Evolutionary conservation across 2,113 vertebrate species (phyloP).

Genomic region (Pogonocichla stellata): DNA sequence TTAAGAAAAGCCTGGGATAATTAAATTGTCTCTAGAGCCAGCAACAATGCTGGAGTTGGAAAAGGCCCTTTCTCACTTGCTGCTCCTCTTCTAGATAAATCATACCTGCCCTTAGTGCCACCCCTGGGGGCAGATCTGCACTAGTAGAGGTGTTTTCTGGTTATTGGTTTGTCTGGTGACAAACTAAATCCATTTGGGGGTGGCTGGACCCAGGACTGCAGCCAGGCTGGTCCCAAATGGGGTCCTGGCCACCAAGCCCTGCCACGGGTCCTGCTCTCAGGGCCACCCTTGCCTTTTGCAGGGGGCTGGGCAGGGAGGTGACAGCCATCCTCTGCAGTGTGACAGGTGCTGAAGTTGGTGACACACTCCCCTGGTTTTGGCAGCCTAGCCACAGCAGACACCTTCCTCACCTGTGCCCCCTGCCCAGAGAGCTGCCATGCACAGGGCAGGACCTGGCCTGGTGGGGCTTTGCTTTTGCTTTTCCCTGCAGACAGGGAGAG

Average conservation of each 20-base stretch:
- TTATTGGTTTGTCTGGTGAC: background rate
- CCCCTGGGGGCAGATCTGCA: background rate
- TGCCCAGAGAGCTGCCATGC: fast-evolving
- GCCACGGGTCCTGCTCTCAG: fast-evolving
- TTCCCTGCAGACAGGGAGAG: background rate
- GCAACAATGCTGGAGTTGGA: background rate
- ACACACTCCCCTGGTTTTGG: fast-evolving
- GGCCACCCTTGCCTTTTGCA: fast-evolving
- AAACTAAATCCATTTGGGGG: fast-evolving
- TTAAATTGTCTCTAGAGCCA: constrained; percentile 44
- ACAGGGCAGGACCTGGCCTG: background rate
- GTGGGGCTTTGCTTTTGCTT: background rate
- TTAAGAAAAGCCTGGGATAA: constrained; percentile 52
- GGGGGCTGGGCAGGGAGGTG: background rate
- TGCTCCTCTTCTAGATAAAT: background rate
- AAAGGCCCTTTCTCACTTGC: background rate
- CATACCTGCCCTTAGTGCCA: background rate
- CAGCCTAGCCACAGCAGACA: background rate
- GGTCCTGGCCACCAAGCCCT: fast-evolving
- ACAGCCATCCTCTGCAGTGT: fast-evolving
- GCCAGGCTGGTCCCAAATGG: background rate
- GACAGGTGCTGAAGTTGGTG: fast-evolving
- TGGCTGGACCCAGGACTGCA: background rate
- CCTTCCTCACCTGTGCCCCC: fast-evolving
- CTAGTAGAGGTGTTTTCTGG: fast-evolving